Evolutionary conservation across 37 sponge, comb jelly and placozoan species (phyloP).

Genomic region (Cliona cf. orientalis): DNA sequence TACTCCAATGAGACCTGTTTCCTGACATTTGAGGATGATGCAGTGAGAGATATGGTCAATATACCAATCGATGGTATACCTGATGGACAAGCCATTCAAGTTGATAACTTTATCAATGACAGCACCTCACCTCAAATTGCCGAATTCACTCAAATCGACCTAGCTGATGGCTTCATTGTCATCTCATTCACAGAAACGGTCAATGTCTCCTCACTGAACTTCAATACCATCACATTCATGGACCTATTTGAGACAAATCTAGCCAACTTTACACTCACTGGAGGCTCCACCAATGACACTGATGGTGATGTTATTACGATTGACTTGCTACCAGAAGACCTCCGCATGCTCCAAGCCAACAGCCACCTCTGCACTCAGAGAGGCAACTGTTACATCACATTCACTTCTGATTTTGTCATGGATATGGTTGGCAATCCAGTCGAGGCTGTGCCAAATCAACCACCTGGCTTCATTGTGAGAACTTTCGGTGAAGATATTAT

Average conservation of each 20-base stretch:
- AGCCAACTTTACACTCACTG: constrained; percentile 70
- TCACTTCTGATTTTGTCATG: constrained; percentile 71
- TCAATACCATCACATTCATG: constrained; percentile 70
- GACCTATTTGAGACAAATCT: constrained; percentile 64
- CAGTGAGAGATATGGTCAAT: constrained; percentile 87
- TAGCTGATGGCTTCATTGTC: constrained; percentile 50
- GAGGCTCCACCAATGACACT: constrained; percentile 65
- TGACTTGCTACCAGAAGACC: constrained; percentile 42
- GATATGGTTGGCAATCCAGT: constrained; percentile 83
- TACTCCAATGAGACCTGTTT: constrained; percentile 51
- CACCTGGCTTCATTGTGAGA: constrained; percentile 75
- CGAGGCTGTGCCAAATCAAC: constrained; percentile 24
- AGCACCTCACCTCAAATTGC: constrained; percentile 67
- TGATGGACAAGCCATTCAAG: constrained; percentile 72
- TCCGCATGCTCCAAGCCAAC: constrained; percentile 56
- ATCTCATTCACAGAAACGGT: constrained; percentile 90
- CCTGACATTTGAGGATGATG: constrained; percentile 73
- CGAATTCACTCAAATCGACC: constrained; percentile 79
- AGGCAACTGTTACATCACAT: constrained; percentile 89
- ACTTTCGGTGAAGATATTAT: constrained; percentile 58
- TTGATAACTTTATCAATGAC: constrained; percentile 64
- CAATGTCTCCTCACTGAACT: constrained; percentile 66
- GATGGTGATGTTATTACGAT: constrained; percentile 69
- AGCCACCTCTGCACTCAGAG: constrained; percentile 77
- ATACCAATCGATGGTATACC: constrained; percentile 78